Evolutionary conservation across 2,113 vertebrate species (phyloP).

Genomic region (Lepisosteus osseus): DNA sequence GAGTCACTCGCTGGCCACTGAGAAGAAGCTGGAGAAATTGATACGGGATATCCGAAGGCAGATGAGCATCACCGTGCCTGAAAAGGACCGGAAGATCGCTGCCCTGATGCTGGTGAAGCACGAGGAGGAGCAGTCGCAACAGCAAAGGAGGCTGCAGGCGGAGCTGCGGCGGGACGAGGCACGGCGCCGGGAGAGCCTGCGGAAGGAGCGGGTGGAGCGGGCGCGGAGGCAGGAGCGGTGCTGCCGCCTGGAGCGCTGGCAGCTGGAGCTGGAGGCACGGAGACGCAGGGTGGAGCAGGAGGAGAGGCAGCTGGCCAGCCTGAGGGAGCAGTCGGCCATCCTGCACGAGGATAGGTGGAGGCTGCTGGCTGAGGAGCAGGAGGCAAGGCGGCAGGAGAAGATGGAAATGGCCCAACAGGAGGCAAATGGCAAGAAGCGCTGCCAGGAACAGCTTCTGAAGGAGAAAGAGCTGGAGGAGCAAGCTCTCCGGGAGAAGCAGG

Average conservation of each 20-base stretch:
- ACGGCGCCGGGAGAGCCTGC: conserved; percentile 44
- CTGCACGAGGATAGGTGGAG: conserved; percentile 38
- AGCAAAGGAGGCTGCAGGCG: conserved; percentile 50
- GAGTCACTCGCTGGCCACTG: conserved; percentile 37
- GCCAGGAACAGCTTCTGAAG: conserved; percentile 44
- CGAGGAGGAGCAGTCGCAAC: conserved; percentile 53
- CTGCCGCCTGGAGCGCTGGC: conserved; percentile 44
- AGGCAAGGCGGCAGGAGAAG: conserved; percentile 34
- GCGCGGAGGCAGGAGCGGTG: conserved; percentile 42
- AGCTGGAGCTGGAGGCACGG: conserved; percentile 50
- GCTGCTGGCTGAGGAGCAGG: conserved; percentile 46
- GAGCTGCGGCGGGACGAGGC: conserved; percentile 59
- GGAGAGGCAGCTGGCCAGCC: conserved; percentile 33
- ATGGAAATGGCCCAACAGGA: conserved; percentile 33
- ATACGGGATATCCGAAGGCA: conserved; percentile 45
- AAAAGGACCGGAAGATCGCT: conserved; percentile 72
- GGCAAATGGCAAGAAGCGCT: conserved; percentile 37
- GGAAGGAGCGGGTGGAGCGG: conserved; percentile 45
- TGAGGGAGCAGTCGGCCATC: conserved; percentile 28
- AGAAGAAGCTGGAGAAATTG: conserved; percentile 41
- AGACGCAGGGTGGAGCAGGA: conserved; percentile 42
- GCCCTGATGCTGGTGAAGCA: conserved; percentile 73
- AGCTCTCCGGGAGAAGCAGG: conserved; percentile 37
- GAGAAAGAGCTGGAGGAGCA: conserved; percentile 41
- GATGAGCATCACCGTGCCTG: conserved; percentile 54